Evolutionary conservation across 2,888 invertebrate genomes (phyloP).

Genomic region (Serripes groenlandicus): DNA sequence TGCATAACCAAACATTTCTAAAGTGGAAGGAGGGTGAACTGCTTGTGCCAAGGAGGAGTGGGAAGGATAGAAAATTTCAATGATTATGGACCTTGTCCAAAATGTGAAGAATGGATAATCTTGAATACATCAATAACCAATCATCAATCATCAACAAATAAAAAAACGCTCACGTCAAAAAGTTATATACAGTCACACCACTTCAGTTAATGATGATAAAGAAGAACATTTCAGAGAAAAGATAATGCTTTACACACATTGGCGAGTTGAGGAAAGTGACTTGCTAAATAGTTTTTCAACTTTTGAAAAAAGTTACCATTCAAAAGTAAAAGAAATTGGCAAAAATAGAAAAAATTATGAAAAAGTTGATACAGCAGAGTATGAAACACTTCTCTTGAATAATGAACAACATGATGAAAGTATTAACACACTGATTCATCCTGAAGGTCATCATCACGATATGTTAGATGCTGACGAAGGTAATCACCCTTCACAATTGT

Average conservation of each 20-base stretch:
- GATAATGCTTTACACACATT: conserved; percentile 5
- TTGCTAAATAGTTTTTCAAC: neutral
- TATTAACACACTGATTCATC: neutral
- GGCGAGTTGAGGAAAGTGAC: conserved; percentile 2
- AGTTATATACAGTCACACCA: conserved; percentile 10
- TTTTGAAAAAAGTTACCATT: conserved; percentile 21
- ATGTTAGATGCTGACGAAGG: neutral
- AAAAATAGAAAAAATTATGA: no score
- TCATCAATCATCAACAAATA: no score
- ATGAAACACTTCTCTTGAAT: conserved; percentile 35
- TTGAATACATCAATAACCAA: no score
- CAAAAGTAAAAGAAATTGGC: neutral
- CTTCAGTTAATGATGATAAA: neutral
- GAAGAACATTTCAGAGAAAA: conserved; percentile 9
- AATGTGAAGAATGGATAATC: no score
- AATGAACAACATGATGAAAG: no score
- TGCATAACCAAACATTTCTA: no score
- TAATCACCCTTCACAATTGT: neutral
- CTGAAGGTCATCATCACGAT: conserved; percentile 7
- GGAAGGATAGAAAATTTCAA: no score
- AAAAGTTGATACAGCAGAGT: conserved; percentile 37
- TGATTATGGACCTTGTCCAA: no score
- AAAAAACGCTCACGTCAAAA: conserved; percentile 2
- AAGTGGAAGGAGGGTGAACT: no score
- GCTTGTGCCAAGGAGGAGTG: no score